Evolutionary conservation across 2,888 invertebrate species (phyloP), one percentile per base, ranked within the genome.

Genomic region (Ophonus ardosiacus): DNA sequence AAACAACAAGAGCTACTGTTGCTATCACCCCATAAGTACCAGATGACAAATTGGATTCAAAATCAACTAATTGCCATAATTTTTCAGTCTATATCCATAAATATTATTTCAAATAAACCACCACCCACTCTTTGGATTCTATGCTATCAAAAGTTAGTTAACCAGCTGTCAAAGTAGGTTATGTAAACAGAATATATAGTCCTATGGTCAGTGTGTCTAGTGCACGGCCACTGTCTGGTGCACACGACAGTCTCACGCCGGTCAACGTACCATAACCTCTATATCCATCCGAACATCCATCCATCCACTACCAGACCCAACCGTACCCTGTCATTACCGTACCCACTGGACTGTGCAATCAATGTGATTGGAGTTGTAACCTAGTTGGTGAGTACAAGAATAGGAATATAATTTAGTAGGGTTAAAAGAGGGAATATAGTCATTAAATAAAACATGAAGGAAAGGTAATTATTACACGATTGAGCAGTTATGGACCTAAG

Each of bases 191-290:
- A 71, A 38, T 71, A 40, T 7, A n/a, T 15, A 68, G 68, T 21
- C 31, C 31, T n/a, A 8, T 71, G 40, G 71, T 71, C 71, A 71
- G 40, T 71, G 15, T 71, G 71, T 71, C 71, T 15, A 43, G 38
- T 7, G 71, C 15, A 17, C 17, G 71, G 71, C 15, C 71, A 71
- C 71, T 43, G 71, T 71, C 71, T 71, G 71, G 40, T 71, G 71
- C 38, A 43, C 71, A 71, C 71, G 71, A 15, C 71, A 18, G 24
- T 63, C 63, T 24, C 63, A 63, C 63, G 63, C 63, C 63, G 63
- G 63, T 63, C 63, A 63, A 13, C 63, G 63, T 63, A 63, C 63
- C 63, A 24, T 63, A 13, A 18, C 63, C 7, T 63, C 63, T 24
- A 63, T 24, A 63, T 24, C 63, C 63, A 63, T 8, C 63, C 31